Evolutionary conservation across 1,140 invertebrate species (phyloP), one percentile per base, ranked within the genome.

Genomic region (Dinothrombium tinctorium): DNA sequence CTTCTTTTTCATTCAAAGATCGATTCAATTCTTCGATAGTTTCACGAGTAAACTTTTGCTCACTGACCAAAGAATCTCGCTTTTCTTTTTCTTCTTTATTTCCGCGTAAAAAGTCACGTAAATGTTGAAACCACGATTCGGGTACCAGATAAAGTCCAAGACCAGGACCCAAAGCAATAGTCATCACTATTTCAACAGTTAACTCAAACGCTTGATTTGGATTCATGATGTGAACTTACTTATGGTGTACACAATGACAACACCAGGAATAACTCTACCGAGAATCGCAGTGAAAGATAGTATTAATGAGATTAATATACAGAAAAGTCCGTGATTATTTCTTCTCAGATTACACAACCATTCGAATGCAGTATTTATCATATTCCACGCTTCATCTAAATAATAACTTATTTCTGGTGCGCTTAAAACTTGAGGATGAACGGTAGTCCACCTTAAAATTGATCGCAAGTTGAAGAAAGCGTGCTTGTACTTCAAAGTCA

Each of bases 361-460:
- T 22, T 47, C 43, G 21, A 47, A 41, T 20, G 43, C 42, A 17
- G 40, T 43, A 24, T 45, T 32, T 33, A 45, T 33, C 17, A 40
- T 47, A 11, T 41, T 37, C 44, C 44, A 48, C 12, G 49, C 21
- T 11, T 57, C 47, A 41, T 52, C 53, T 8, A 56, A 11, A 39
- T 51, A 49, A 31, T 46, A 44, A 41, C 50, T 51, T 21, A 59
- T 49, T 49, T 60, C 58, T 31, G 57, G 57, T n/a, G 56, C 56
- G 51, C 55, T 57, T 33, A 59, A 36, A 17, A 58, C 45, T 6
- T 51, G 48, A 15, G 56, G 55, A 47, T 58, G 54, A 36, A 60
- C 50, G 20, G 56, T 52, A 8, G 52, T 56, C 58, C 58, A 60
- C 15, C 57, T 58, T 25, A 14, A 9, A 24, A 35, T 19, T 8